phyloP scores from a whole-genome alignment of 2,888 invertebrate genomes.

The Pristionchus entomophagus region DNA sequence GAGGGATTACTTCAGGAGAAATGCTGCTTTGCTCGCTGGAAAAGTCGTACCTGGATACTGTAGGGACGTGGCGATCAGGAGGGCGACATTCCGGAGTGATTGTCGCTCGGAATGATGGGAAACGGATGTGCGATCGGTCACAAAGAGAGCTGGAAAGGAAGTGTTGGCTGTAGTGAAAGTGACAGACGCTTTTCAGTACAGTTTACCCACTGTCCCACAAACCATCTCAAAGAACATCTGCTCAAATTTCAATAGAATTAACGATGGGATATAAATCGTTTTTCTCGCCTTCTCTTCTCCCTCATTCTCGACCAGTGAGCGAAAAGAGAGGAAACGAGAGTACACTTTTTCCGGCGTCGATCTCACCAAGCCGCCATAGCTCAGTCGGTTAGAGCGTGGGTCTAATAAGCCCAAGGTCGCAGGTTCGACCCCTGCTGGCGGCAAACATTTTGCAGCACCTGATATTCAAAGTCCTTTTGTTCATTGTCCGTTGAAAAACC shows the following conservation, averaged over 20 bases:
- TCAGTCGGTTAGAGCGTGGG: slow-evolving; percentile 58
- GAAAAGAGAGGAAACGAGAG: not conserved
- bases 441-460: slow-evolving; percentile 22
- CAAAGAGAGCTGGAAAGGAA: not conserved
- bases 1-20: not conserved
- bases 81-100: not conserved
- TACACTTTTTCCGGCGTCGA: not conserved
- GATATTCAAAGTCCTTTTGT: too few relatives aligned
- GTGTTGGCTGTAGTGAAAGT: not conserved
- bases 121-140: slow-evolving; percentile 9
- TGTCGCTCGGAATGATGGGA: not conserved
- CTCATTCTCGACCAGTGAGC: not conserved
- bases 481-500: too few relatives aligned
- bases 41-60: not conserved
- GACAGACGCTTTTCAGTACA: not conserved
- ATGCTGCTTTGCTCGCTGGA: not conserved
- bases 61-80: not conserved
- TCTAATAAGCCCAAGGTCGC: slow-evolving; percentile 57
- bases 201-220: too few relatives aligned
- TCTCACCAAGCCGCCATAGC: slow-evolving; percentile 50
- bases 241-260: too few relatives aligned
- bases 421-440: slow-evolving; percentile 55
- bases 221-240: too few relatives aligned
- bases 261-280: too few relatives aligned
- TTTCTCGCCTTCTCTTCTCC: too few relatives aligned